Evolutionary conservation across 2,888 invertebrate genomes (phyloP), one percentile per base, ranked within the genome.

Genomic region (Labia minor): DNA sequence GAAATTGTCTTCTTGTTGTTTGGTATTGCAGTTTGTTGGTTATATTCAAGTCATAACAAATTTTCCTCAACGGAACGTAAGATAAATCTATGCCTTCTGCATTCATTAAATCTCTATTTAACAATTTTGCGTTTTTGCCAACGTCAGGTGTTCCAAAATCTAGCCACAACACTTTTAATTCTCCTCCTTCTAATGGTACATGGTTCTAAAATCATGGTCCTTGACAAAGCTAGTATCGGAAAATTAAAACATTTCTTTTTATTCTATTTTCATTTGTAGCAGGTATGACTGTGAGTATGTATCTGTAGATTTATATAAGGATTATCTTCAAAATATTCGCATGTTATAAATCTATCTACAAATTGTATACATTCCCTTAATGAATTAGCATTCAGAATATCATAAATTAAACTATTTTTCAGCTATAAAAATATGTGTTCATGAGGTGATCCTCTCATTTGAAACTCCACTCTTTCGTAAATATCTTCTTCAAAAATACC

Each of bases 321-420:
- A n/a, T n/a, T n/a, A n/a, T n/a, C n/a, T n/a, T n/a, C n/a, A n/a
- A n/a, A n/a, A n/a, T n/a, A n/a, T n/a, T n/a, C n/a, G n/a, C n/a
- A n/a, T n/a, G n/a, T n/a, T n/a, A n/a, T n/a, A n/a, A n/a, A n/a
- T n/a, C n/a, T n/a, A n/a, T n/a, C n/a, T n/a, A n/a, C n/a, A n/a
- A n/a, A n/a, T n/a, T n/a, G n/a, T n/a, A 65, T 6, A 0, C 6
- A 18, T 63, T 71, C 66, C 72, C 72, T 61, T 65, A 68, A 14
- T 33, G 33, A 33, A 33, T 33, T 33, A 8, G 33, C 6, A 33
- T 68, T 68, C 18, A n/a, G 18, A 26, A 3, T 6, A 63, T 69
- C n/a, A n/a, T n/a, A n/a, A 16, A 14, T 37, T 11, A 67, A 65
- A 11, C 73, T n/a, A n/a, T n/a, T n/a, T n/a, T 64, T 73, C 71